Conservation (phyloP, 2,113 vertebrate species). For the Nerophis ophidion region DNA sequence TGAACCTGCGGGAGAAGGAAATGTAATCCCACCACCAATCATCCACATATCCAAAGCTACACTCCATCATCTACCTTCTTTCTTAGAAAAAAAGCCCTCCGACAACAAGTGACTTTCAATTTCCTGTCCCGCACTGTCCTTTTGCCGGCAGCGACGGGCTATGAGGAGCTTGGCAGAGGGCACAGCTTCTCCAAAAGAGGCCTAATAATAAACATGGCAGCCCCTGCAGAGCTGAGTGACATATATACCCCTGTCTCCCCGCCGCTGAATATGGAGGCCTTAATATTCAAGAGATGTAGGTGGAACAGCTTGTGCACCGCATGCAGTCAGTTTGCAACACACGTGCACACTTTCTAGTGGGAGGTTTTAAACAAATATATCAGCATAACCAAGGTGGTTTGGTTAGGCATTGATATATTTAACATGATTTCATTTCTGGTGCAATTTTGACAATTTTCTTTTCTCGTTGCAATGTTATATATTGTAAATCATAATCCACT, state of each 20-base stretch:
- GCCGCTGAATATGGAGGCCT: constrained; percentile 26
- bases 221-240: constrained; percentile 41
- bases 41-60: constrained; percentile 18
- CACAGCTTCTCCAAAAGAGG: constrained; percentile 34
- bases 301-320: constrained; percentile 54
- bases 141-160: constrained; percentile 17
- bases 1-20: constrained; percentile 15
- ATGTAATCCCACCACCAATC: constrained; percentile 25
- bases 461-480: too few relatives aligned
- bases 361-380: neutral
- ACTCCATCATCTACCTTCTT: constrained; percentile 40
- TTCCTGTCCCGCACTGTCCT: constrained; percentile 24
- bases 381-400: neutral
- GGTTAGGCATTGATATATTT: neutral
- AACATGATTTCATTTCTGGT: too few relatives aligned
- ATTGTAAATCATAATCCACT: too few relatives aligned
- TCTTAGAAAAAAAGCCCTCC: constrained; percentile 36
- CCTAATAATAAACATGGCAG: constrained; percentile 48
- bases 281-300: constrained; percentile 35
- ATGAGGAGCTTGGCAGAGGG: constrained; percentile 33
- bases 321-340: constrained; percentile 45
- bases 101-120: constrained; percentile 50
- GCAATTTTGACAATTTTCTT: too few relatives aligned
- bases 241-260: constrained; percentile 32
- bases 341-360: constrained; percentile 32